A percentile compares a stretch with the other conserved stretches of the same genome.
Evolutionary conservation across 1,140 invertebrate species (phyloP).

Genomic region (Lepidotrigona ventralis): DNA sequence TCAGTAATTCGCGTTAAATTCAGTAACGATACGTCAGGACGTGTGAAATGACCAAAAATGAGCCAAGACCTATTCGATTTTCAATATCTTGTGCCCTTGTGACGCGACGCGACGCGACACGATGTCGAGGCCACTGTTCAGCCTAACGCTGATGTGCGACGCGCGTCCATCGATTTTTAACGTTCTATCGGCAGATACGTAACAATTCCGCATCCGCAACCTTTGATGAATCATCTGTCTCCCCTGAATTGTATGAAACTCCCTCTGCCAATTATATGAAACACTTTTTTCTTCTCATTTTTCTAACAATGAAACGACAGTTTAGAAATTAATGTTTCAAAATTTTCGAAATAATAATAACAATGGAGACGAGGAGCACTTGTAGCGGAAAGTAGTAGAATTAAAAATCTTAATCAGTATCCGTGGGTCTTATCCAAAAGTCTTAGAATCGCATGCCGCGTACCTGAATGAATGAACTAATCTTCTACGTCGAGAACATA

Average conservation of each 20-base stretch:
- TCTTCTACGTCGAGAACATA: background rate
- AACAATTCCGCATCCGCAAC: constrained; percentile 21
- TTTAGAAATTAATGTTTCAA: background rate
- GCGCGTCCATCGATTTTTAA: constrained; percentile 62
- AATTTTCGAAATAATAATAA: background rate
- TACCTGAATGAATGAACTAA: background rate
- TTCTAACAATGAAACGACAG: background rate
- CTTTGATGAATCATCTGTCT: background rate
- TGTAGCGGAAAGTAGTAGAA: background rate
- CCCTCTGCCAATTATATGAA: no score
- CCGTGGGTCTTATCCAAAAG: background rate
- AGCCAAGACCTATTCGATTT: constrained; percentile 27
- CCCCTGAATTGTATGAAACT: background rate
- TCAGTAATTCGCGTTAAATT: constrained; percentile 12
- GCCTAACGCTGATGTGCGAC: constrained; percentile 42
- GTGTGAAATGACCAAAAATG: constrained; percentile 11
- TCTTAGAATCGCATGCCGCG: background rate
- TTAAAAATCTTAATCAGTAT: background rate
- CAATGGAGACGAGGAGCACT: background rate
- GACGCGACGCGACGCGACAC: background rate
- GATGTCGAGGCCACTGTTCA: constrained; percentile 24
- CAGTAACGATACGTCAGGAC: background rate
- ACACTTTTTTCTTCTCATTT: no score
- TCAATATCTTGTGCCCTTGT: constrained; percentile 46
- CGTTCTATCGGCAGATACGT: constrained; percentile 45